Base-by-base conservation (phyloP, 1,140 invertebrate genomes). In the Odontomachus brunneus region DNA sequence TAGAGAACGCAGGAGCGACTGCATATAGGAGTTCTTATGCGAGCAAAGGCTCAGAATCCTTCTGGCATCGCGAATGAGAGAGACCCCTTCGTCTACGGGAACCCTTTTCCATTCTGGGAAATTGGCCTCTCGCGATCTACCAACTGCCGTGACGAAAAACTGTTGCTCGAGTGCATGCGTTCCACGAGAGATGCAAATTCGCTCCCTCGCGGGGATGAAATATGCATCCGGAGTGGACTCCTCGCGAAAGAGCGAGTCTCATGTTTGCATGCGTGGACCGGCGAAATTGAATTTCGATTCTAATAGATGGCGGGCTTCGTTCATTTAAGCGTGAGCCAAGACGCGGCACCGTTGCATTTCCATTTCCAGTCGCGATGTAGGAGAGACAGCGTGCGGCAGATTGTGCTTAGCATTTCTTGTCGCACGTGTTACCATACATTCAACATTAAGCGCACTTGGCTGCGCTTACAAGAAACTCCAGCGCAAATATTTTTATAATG, bases 321-420 rank as follows among this genome's bases (percentile, higher is more conserved):
- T 78, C 38, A 67, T 78, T 78, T 78, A 67, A 67, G 44, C 44
- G 19, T 38, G 53, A 78, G 24, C 38, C 60, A n/a, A 51, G 12
- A 0, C 17, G 48, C 17, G 48, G 14, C 14, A 67, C 11, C 38
- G 67, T 67, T 67, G 49, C 48, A 78, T 55, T 78, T 55, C 19
- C 49, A 69, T 78, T 78, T 3, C 38, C 38, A 11, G 9, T 11
- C 9, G 3, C 3, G 3, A 44, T 1, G 38, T 3, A 44, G 38
- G 38, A 7, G 38, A 1, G 9, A 44, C 38, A 11, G 38, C 4
- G 3, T 29, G 9, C 4, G 9, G 33, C 51, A 1, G 55, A 78
- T 67, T 76, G 66, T 44, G 7, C 2, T 44, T 24, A 4, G 38
- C 26, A 9, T 5, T 17, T 51, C 55, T 69, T 22, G 1, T 69